Evolutionary conservation across 2,888 invertebrate genomes (phyloP).

Genomic region (Parelbella ahira): DNA sequence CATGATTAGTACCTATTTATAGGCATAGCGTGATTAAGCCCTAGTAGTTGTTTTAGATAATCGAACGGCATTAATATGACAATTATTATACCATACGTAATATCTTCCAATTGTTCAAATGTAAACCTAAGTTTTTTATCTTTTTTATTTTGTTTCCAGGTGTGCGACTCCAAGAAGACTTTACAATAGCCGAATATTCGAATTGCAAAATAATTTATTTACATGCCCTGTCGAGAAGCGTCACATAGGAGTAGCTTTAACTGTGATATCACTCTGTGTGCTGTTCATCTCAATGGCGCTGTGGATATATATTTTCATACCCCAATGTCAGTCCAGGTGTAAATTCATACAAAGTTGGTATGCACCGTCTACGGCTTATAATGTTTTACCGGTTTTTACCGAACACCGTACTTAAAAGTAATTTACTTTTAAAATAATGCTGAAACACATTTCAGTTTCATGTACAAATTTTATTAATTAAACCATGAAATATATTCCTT

Average conservation of each 20-base stretch:
- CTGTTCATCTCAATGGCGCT: slow-evolving; percentile 46
- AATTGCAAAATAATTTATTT: slow-evolving; percentile 64
- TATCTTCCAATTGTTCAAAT: no score
- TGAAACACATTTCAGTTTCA: no score
- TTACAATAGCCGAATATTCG: slow-evolving; percentile 63
- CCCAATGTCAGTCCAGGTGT: slow-evolving; percentile 41
- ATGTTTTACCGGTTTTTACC: slow-evolving; percentile 43
- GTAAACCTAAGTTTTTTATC: no score
- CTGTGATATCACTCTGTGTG: slow-evolving; percentile 43
- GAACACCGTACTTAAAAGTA: slow-evolving; percentile 18
- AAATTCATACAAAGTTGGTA: slow-evolving; percentile 41
- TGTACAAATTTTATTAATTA: no score
- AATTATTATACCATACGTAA: no score
- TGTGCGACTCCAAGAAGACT: slow-evolving; percentile 64
- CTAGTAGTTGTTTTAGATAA: no score
- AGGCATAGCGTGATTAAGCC: no score
- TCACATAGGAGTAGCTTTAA: slow-evolving; percentile 42
- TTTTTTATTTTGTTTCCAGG: slow-evolving; percentile 67
- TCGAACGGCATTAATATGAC: no score
- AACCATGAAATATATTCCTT: no score
- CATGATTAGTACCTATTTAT: no score
- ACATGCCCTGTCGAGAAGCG: slow-evolving; percentile 45
- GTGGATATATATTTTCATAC: slow-evolving; percentile 59
- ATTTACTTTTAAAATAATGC: slow-evolving; percentile 3
- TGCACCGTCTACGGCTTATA: slow-evolving; percentile 45